Evolutionary conservation across 2,888 invertebrate species (phyloP).

Genomic region (Syrphus vitripennis): DNA sequence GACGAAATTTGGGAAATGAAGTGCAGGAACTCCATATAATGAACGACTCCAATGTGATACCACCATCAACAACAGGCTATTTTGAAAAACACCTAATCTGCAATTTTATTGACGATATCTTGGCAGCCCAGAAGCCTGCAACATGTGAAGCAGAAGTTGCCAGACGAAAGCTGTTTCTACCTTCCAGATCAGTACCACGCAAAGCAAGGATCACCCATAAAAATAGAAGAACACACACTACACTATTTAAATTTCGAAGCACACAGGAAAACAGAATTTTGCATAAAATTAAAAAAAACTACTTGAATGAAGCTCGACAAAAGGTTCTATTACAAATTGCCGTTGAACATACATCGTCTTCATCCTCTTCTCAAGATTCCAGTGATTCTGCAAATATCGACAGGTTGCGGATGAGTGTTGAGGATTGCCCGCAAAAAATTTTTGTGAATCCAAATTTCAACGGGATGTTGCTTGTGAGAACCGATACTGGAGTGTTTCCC

Average conservation of each 20-base stretch:
- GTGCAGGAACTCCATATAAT: conserved; percentile 39
- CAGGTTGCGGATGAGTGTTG: neutral
- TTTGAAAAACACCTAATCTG: conserved; percentile 26
- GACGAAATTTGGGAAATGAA: conserved; percentile 36
- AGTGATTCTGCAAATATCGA: neutral
- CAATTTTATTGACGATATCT: conserved; percentile 44
- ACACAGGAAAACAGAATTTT: conserved; percentile 72
- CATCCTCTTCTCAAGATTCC: neutral
- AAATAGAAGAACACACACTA: conserved; percentile 64
- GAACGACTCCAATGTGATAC: conserved; percentile 32
- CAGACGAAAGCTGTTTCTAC: conserved; percentile 75
- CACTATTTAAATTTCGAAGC: conserved; percentile 67
- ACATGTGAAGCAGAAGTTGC: conserved; percentile 62
- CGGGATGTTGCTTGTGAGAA: conserved; percentile 23
- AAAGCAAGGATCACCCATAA: conserved; percentile 61
- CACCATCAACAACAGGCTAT: conserved; percentile 46
- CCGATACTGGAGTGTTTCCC: conserved; percentile 28
- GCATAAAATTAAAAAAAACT: conserved; percentile 71
- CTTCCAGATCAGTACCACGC: conserved; percentile 55
- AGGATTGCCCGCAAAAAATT: neutral
- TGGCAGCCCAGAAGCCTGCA: conserved; percentile 7
- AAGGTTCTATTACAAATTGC: conserved; percentile 33
- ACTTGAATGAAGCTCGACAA: conserved; percentile 65
- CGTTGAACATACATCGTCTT: neutral
- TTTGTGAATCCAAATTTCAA: neutral